phyloP scores from a whole-genome alignment of 37 sponge, comb jelly and placozoan species.

The Halisarca cf. caerulea region DNA sequence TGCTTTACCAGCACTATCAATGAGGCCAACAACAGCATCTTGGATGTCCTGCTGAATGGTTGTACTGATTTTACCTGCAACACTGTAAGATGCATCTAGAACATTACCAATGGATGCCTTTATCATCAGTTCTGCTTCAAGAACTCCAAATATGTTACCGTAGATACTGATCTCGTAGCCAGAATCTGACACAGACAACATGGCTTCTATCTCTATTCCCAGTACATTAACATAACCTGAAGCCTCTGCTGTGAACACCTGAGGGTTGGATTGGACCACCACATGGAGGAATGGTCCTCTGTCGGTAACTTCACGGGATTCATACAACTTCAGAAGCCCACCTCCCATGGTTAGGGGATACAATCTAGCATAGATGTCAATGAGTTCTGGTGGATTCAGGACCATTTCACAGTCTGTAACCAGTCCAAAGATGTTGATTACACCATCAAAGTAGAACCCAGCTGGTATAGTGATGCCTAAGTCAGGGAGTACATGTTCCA shows the following conservation, averaged over 20 bases:
- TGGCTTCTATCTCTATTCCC: slow-evolving; percentile 27
- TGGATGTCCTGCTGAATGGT: not conserved
- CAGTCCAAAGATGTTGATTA: slow-evolving; percentile 40
- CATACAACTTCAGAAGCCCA: slow-evolving; percentile 28
- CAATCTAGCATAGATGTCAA: slow-evolving; percentile 9
- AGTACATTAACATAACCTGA: slow-evolving; percentile 22
- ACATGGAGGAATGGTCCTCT: slow-evolving; percentile 30
- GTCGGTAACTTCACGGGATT: not conserved
- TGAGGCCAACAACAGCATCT: not conserved
- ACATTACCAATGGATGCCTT: not conserved
- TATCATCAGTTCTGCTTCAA: not conserved
- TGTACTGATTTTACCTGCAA: not conserved
- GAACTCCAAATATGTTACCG: slow-evolving; percentile 19
- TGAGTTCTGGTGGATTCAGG: slow-evolving; percentile 9
- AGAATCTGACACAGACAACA: not conserved
- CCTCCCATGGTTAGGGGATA: slow-evolving; percentile 6
- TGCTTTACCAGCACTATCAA: not conserved
- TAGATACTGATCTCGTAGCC: not conserved
- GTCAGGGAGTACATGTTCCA: not conserved
- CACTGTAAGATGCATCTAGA: not conserved
- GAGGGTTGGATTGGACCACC: not conserved
- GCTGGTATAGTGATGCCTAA: slow-evolving; percentile 16
- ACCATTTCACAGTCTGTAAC: not conserved
- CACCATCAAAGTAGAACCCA: slow-evolving; percentile 31
- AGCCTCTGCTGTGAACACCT: not conserved